Base-by-base conservation (phyloP, 2,113 vertebrate species). In the Electrona antarctica region DNA sequence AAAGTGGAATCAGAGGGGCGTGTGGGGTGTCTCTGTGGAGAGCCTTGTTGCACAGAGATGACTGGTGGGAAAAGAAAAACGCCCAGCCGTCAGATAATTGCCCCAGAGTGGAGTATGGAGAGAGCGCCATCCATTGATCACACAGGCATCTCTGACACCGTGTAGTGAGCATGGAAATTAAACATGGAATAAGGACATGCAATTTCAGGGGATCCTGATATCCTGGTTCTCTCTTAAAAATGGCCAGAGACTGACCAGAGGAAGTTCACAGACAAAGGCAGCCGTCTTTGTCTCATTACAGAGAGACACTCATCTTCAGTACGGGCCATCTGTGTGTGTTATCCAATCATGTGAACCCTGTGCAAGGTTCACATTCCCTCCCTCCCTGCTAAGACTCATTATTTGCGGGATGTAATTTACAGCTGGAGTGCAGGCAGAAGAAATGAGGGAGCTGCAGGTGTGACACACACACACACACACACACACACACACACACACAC, bases 311-410 rank as follows among this genome's bases (percentile, higher is more conserved):
- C 41, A 9, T 67, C 46, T 67, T 29, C 15, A 21, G 8, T 41
- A 13, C 10, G 50, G 58, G 71, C 85, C 85, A 86, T 89, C 89
- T 89, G 88, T 69, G 65, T 69, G 65, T 33, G 55, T 77, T 79
- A 77, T 84, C 84, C 74, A 85, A 82, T 89, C 69, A 71, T 9
- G 70, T 52, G 70, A 14, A 66, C 78, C 78, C 82, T 0, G 29
- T 1, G 67, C 50, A 52, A 78, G 79, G 33, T 50, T 68, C 50
- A 7, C 73, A 73, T 82, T 86, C 85, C n/a, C n/a, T n/a, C 89
- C 85, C 89, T 61, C 12, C 0, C 14, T 66, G 75, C 77, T 84
- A 28, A 6, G 61, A 81, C 66, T 71, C 79, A 86, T 88, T 82
- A 78, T 62, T 41, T 33, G 68, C 73, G 74, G 73, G 58, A 78